phyloP scores from a whole-genome alignment of 1,140 invertebrate species.

The Paraescarpia echinospica region DNA sequence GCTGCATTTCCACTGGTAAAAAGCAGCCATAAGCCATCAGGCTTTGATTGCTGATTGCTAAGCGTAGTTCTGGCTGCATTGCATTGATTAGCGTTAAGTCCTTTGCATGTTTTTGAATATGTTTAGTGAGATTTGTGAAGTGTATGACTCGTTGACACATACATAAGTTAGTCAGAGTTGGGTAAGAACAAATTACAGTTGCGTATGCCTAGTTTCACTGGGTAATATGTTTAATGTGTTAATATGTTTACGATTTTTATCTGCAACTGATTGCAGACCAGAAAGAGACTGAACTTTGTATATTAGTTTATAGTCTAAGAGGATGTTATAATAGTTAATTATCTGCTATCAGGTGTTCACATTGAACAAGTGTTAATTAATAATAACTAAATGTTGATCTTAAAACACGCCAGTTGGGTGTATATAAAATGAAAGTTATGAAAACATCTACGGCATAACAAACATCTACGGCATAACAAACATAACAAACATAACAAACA shows the following conservation, averaged over 20 bases:
- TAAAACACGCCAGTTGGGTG: too few species aligned
- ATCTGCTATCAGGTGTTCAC: too few species aligned
- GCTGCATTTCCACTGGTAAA: not conserved
- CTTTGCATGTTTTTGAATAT: not conserved
- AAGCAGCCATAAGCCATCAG: not conserved
- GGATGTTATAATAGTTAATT: not conserved
- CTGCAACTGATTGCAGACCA: not conserved
- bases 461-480: too few species aligned
- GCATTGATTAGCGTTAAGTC: not conserved
- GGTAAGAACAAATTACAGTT: not conserved
- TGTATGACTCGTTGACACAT: not conserved
- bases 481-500: too few species aligned
- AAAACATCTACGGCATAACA: too few species aligned
- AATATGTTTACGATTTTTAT: not conserved
- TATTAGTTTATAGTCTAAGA: not conserved
- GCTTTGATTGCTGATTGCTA: not conserved
- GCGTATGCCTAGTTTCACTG: not conserved
- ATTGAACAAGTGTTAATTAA: too few species aligned
- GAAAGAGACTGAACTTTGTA: too few species aligned
- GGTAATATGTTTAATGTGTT: not conserved
- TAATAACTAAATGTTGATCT: too few species aligned
- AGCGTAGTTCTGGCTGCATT: not conserved
- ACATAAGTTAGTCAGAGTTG: not conserved
- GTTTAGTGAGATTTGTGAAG: not conserved
- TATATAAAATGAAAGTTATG: too few species aligned